Evolutionary conservation across 2,113 vertebrate species (phyloP).

Genomic region (Enhydra lutris): DNA sequence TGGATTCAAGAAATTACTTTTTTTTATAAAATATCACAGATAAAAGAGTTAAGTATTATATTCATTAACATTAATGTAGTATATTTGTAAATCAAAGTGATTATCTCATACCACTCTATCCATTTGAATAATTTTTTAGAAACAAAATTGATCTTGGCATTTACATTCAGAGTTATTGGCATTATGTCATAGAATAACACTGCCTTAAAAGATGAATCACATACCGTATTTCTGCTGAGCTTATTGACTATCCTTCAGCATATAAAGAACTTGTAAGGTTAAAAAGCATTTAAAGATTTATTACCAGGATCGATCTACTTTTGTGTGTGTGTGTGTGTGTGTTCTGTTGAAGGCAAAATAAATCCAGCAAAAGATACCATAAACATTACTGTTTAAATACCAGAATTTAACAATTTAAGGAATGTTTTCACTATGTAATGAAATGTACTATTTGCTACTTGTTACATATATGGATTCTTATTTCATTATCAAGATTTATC

Average conservation of each 20-base stretch:
- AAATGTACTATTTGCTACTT: background rate
- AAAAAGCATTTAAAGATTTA: constrained; percentile 83
- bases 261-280: constrained; percentile 80
- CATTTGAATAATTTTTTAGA: constrained; percentile 51
- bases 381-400: constrained; percentile 53
- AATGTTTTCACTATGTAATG: background rate
- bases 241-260: constrained; percentile 83
- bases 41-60: background rate
- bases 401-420: constrained; percentile 43
- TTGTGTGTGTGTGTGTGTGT: constrained; percentile 23
- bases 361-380: constrained; percentile 75
- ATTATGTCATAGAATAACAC: constrained; percentile 72
- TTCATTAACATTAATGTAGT: background rate
- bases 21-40: background rate
- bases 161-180: constrained; percentile 73
- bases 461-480: background rate
- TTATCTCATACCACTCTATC: constrained; percentile 41
- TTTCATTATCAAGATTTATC: background rate
- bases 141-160: constrained; percentile 69
- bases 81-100: constrained; percentile 22
- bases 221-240: constrained; percentile 76
- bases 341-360: constrained; percentile 76
- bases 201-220: constrained; percentile 79
- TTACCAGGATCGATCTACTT: constrained; percentile 78
- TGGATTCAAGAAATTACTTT: background rate